Evolutionary conservation across 1,140 invertebrate species (phyloP), one percentile per base, ranked within the genome.

Genomic region (Saxidomus purpurata): DNA sequence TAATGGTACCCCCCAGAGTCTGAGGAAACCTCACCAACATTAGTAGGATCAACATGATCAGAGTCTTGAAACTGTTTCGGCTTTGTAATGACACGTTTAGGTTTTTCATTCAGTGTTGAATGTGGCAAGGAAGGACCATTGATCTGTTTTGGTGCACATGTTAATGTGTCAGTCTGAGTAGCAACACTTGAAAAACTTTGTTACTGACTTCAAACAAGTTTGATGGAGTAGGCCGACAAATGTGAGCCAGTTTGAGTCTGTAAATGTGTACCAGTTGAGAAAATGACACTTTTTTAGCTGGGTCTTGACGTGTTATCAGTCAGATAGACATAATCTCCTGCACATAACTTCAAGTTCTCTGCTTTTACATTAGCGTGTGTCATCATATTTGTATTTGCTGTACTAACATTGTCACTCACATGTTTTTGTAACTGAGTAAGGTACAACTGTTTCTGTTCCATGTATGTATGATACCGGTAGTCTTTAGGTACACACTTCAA

Each of bases 241-340:
- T 55, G 43, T 79, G 69, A 1, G 69, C 82, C 25, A 67, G 49
- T 69, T 80, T 86, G 0, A 87, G 86, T 47, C 86, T 47, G 40
- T 87, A 40, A 55, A 87, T 55, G 38, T 87, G 86, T 28, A 87
- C 49, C 0, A 49, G 71, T 55, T 80, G 28, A 40, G 47, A 19
- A 38, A 89, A 28, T 9, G 49, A n/a, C 2, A n/a, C 69, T 19
- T 81, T 74, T 2, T 34, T 76, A 15, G 19, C 47, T 34, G 67
- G 90, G 59, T 77, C 43, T 67, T 1, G 55, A 38, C 1, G 86
- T 15, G 1, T 87, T 38, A 3, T 89, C 59, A 1, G 63, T 43
- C 31, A 52, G 63, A 87, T n/a, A 88, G n/a, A n/a, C 87, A 76
- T 82, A 82, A 43, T 89, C 79, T 9, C 47, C 47, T 15, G 31